Evolutionary conservation across 2,113 vertebrate genomes (phyloP), one percentile per base, ranked within the genome.

Genomic region (Toxostoma redivivum): DNA sequence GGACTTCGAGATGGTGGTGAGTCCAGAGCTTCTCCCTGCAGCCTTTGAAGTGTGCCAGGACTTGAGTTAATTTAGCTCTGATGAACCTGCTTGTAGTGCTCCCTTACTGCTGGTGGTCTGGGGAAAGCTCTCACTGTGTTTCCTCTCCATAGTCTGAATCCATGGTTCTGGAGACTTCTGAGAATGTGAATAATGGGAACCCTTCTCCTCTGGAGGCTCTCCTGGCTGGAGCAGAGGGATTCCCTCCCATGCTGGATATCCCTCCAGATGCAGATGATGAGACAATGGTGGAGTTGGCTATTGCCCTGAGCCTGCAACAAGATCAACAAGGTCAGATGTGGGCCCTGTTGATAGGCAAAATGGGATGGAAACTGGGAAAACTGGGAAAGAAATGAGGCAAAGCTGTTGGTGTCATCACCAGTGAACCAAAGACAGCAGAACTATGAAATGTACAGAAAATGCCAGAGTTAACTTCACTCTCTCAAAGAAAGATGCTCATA

Each of bases 1-100:
- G 6, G 99, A 99, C 97, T 99, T 99, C 27, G 99, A 99, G 97
- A 99, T 99, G 99, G 99, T 99, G 99, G 99, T 99, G 97, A 99
- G 99, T 97, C 44, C 81, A 64, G 25, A 47, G 62, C 77, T 96
- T 60, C 53, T 88, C 21, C 50, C 37, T 30, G 56, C 30, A 80
- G 60, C 48, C 20, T 76, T 51, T 53, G 2, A 25, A 60, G 17
- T 66, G 8, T 40, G 7, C 53, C n/a, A 45, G 47, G 45, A 16
- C 35, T 57, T 47, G 73, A 64, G n/a, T 79, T 87, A 31, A 27
- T 78, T 67, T 15, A 14, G 51, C 42, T 77, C 9, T 5, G 20
- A 15, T 33, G 19, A 15, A 14, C 38, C 37, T 25, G n/a, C 50
- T 48, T 11, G 27, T 37, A 53, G 64, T 35, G 20, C 50, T 88